Evolutionary conservation across 1,140 invertebrate species (phyloP).

Genomic region (Zophobas morio): DNA sequence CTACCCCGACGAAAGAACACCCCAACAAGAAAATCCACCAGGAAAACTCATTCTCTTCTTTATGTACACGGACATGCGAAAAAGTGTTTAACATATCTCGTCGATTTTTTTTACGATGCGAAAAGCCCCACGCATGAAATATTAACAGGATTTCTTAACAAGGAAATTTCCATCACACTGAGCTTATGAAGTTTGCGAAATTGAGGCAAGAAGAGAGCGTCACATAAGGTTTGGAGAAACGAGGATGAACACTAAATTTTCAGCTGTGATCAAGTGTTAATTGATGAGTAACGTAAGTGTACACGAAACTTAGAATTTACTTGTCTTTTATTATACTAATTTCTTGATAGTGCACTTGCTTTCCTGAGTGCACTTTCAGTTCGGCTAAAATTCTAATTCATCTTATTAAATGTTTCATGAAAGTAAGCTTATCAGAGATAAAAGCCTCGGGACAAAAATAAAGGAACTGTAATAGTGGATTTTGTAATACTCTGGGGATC

Average conservation of each 20-base stretch:
- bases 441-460: no score
- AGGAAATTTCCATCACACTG: not conserved
- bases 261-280: not conserved
- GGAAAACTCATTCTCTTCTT: conserved; percentile 13
- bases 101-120: not conserved
- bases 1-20: not conserved
- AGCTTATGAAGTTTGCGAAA: not conserved
- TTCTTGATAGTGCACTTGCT: conserved; percentile 12
- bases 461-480: no score
- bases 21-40: conserved; percentile 2
- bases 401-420: conserved; percentile 34
- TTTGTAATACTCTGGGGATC: no score
- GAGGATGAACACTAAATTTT: not conserved
- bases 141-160: conserved; percentile 3
- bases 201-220: not conserved
- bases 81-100: conserved; percentile 3
- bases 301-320: not conserved
- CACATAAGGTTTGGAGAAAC: no score
- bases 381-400: conserved; percentile 2
- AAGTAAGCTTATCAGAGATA: not conserved
- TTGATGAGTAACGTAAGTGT: not conserved
- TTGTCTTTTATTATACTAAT: conserved; percentile 16
- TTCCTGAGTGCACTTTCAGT: conserved; percentile 1
- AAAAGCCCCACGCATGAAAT: conserved; percentile 2
- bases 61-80: conserved; percentile 5